Evolutionary conservation across 2,113 vertebrate genomes (phyloP).

Genomic region (cat (Felis catus)): F.catus_Fca126_mat1.0 CM031421.1:101748001-101748500

Average conservation of each 20-base stretch:
- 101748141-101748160: not conserved
- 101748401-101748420: not conserved
- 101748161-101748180: not conserved
- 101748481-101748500: not conserved
- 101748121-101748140: not conserved
- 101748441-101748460: not conserved
- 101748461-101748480: not conserved
- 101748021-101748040: not conserved
- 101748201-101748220: not conserved
- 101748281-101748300: not conserved
- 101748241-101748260: not conserved
- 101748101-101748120: not conserved
- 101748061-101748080: not conserved
- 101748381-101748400: not conserved
- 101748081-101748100: not conserved
- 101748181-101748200: not conserved
- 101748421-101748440: not conserved
- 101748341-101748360: not conserved
- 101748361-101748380: not conserved
- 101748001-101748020: not conserved
- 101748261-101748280: not conserved
- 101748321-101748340: not conserved
- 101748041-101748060: not conserved
- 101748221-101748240: not conserved
- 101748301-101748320: not conserved